phyloP scores from a whole-genome alignment of 2,888 invertebrate species.

The Drosophila anomalata region DNA sequence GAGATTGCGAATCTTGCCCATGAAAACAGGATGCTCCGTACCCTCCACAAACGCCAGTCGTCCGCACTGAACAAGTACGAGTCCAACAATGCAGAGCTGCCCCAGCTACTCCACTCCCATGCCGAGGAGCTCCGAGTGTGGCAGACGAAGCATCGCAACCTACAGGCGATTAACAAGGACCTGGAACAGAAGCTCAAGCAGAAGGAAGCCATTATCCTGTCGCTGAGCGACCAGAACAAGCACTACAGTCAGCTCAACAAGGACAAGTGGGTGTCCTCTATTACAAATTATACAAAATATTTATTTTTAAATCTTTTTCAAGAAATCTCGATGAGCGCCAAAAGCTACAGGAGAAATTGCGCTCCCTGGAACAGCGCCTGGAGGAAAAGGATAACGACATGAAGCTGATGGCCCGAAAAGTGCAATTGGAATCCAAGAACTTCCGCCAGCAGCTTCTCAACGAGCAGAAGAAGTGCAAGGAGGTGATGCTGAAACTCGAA shows the following conservation, averaged over 20 bases:
- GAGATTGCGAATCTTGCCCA: slow-evolving; percentile 89
- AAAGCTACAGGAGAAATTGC: slow-evolving; percentile 87
- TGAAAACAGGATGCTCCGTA: slow-evolving; percentile 90
- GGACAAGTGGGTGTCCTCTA: slow-evolving; percentile 85
- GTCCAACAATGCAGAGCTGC: slow-evolving; percentile 91
- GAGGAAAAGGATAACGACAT: slow-evolving; percentile 88
- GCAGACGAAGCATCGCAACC: slow-evolving; percentile 88
- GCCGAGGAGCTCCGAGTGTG: slow-evolving; percentile 91
- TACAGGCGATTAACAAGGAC: slow-evolving; percentile 87
- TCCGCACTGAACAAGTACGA: slow-evolving; percentile 90
- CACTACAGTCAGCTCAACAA: slow-evolving; percentile 89
- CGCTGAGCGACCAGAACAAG: slow-evolving; percentile 88
- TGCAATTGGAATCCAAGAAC: slow-evolving; percentile 90
- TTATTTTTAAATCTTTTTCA: slow-evolving; percentile 4
- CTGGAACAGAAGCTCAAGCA: slow-evolving; percentile 87
- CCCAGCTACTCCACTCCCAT: slow-evolving; percentile 89
- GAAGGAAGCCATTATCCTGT: slow-evolving; percentile 88
- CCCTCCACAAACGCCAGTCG: slow-evolving; percentile 91
- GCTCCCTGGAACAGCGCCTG: slow-evolving; percentile 85
- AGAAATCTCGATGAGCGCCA: slow-evolving; percentile 90
- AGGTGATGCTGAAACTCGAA: slow-evolving; percentile 88
- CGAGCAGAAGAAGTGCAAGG: slow-evolving; percentile 89
- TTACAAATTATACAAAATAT: background rate
- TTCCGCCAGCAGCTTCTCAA: slow-evolving; percentile 88
- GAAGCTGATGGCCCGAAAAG: slow-evolving; percentile 87